Evolutionary conservation across 2,113 vertebrate genomes (phyloP), one percentile per base, ranked within the genome.

Genomic region (Cepphus grylle): DNA sequence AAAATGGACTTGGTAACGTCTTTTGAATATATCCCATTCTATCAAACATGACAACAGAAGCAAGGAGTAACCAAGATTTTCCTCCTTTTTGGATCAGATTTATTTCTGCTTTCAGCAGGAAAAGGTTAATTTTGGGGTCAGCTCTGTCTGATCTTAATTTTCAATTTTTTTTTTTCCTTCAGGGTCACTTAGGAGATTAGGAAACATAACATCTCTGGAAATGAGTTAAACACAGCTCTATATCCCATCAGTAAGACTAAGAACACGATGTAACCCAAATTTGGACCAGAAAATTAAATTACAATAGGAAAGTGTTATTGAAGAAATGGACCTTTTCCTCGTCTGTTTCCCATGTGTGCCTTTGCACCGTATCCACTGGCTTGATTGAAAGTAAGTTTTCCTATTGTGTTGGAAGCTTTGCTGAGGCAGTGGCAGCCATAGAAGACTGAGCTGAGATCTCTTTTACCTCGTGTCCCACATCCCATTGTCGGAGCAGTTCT

Each of bases 51-150:
- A 58, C 55, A 86, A 47, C 38, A 14, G 27, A 86, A 88, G 58
- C 19, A 86, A 77, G 25, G 11, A 86, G 21, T 58, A 65, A 34
- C 49, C 21, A 58, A 70, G 29, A 22, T 62, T 81, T 71, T 73
- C 45, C 18, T 92, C 8, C 12, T 42, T 90, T 93, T 76, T 70
- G 14, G 12, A 42, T 71, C 15, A 70, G 27, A 66, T 65, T 70
- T 92, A 50, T 73, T 87, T 92, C 50, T 79, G 15, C 40, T n/a
- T 79, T 81, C 61, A 76, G 9, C 16, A 90, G 45, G 36, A 66
- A 90, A 74, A 92, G 6, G n/a, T 82, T 90, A 82, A 85, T 86
- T 90, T 96, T 6, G 4, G 9, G 26, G n/a, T 81, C 34, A 87
- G 17, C 49, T 65, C 11, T n/a, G 23, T 22, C 13, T 56, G 36